Evolutionary conservation across 2,113 vertebrate species (phyloP).

Genomic region (Illadopsis cleaveri): DNA sequence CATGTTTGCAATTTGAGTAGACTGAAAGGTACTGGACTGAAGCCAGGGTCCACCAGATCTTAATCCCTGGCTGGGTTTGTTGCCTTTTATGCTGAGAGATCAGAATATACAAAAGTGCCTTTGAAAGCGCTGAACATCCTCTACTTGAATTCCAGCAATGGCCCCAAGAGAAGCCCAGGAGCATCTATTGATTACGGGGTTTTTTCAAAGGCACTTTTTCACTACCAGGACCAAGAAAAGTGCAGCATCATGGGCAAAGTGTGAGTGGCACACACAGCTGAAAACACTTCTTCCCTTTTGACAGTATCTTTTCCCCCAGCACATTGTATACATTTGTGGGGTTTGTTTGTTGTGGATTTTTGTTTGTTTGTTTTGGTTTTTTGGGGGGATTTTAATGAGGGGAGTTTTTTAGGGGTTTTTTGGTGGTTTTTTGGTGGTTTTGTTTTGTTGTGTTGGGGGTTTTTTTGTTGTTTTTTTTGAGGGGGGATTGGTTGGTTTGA

Average conservation of each 20-base stretch:
- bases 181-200: constrained; percentile 29
- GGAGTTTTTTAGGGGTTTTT: not conserved
- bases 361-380: not conserved
- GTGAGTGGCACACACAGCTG: not conserved
- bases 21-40: not conserved
- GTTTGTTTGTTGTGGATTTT: rapidly evolving
- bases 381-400: too few relatives aligned
- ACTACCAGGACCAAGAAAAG: not conserved
- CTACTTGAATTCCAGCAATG: not conserved
- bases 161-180: constrained; percentile 45
- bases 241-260: not conserved
- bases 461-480: not conserved
- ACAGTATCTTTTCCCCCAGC: not conserved
- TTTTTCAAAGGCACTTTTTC: constrained; percentile 44
- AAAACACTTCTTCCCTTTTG: not conserved
- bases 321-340: not conserved
- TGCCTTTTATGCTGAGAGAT: constrained; percentile 44
- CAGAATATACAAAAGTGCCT: constrained; percentile 32
- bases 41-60: not conserved
- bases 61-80: constrained; percentile 13
- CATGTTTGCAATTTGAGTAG: not conserved
- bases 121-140: constrained; percentile 32
- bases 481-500: too few relatives aligned
- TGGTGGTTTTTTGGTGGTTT: not conserved
- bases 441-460: not conserved